phyloP scores from a whole-genome alignment of 2,797 vertebrate species.

The Chelmon rostratus region DNA sequence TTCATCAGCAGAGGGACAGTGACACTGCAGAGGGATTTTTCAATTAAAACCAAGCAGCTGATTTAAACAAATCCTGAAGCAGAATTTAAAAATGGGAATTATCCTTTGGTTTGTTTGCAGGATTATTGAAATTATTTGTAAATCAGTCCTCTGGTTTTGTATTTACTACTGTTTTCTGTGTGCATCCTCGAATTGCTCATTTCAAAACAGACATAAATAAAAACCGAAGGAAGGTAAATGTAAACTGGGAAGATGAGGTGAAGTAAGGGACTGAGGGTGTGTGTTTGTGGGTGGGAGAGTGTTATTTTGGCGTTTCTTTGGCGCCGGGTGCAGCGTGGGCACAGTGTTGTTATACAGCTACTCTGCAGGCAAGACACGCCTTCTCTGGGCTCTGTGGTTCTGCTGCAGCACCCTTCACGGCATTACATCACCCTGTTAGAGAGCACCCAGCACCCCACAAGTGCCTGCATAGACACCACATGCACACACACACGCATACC shows the following conservation, averaged over 20 bases:
- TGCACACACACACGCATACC: neutral
- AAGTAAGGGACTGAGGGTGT: neutral
- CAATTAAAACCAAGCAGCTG: neutral
- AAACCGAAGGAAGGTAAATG: neutral
- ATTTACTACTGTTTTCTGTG: neutral
- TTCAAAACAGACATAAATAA: neutral
- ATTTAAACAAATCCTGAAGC: neutral
- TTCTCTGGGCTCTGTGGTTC: constrained; percentile 73
- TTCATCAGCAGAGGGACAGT: neutral
- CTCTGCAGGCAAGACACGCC: constrained; percentile 79
- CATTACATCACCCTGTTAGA: constrained; percentile 80
- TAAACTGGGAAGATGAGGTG: neutral
- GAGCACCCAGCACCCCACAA: constrained; percentile 63
- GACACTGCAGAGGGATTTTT: neutral
- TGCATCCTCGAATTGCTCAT: neutral
- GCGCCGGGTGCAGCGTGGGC: constrained; percentile 54
- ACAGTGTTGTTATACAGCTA: constrained; percentile 60
- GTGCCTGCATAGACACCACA: constrained; percentile 26
- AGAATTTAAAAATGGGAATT: neutral
- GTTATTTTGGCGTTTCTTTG: constrained; percentile 37
- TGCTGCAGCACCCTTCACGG: constrained; percentile 79
- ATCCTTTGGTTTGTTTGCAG: neutral
- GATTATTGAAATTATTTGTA: neutral
- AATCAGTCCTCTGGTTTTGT: neutral
- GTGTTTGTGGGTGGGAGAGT: neutral